phyloP scores from a whole-genome alignment of 1,140 invertebrate genomes.

The Ephestia elutella region DNA sequence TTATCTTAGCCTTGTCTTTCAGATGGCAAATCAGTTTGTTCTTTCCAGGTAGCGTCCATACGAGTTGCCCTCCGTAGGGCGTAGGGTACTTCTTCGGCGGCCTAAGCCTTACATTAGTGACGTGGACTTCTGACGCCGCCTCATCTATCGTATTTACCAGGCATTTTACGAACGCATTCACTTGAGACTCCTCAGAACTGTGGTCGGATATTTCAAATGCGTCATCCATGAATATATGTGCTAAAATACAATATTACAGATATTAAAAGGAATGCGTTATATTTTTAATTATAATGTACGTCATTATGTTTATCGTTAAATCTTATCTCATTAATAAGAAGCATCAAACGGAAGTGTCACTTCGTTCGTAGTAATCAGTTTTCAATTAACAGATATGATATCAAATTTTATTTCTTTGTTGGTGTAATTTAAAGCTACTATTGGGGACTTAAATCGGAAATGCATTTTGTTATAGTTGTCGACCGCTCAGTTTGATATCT shows the following conservation, averaged over 20 bases:
- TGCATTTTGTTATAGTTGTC: too few relatives aligned
- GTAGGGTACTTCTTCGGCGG: conserved; percentile 95
- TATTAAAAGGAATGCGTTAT: neutral
- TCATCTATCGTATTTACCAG: conserved; percentile 94
- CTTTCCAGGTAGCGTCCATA: conserved; percentile 96
- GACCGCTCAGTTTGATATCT: neutral
- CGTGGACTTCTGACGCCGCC: conserved; percentile 95
- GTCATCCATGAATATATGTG: conserved; percentile 99
- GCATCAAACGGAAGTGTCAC: neutral
- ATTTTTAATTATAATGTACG: neutral
- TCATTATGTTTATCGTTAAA: neutral
- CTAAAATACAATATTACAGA: conserved; percentile 74
- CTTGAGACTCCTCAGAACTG: conserved; percentile 92
- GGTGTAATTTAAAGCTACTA: too few relatives aligned
- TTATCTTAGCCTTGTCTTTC: conserved; percentile 97
- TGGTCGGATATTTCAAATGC: conserved; percentile 97
- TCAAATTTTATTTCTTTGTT: too few relatives aligned
- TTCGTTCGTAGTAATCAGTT: neutral
- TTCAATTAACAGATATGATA: neutral
- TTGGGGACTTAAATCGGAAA: neutral
- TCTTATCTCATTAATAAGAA: neutral
- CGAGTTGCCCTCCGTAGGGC: conserved; percentile 96
- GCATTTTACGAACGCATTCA: conserved; percentile 97
- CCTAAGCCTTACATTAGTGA: conserved; percentile 89
- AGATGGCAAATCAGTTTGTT: conserved; percentile 98